Evolutionary conservation across 1,140 invertebrate species (phyloP).

Genomic region (Nylanderia fulva): DNA sequence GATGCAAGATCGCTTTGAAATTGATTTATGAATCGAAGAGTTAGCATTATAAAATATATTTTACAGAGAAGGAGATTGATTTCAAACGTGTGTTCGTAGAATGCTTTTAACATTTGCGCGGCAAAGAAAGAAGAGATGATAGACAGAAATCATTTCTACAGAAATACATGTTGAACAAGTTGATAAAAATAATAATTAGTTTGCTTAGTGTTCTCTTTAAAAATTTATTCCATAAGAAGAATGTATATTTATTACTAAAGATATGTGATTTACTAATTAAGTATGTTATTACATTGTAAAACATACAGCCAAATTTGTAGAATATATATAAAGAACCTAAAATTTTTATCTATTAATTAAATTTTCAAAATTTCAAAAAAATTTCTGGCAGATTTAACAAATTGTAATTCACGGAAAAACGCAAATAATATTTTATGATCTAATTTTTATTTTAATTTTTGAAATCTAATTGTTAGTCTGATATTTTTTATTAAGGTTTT

Average conservation of each 20-base stretch:
- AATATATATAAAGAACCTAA: not conserved
- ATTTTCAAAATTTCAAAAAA: not conserved
- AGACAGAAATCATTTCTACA: not conserved
- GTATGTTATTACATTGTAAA: not conserved
- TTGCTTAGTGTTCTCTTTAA: not conserved
- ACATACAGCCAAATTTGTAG: not conserved
- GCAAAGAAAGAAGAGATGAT: not conserved
- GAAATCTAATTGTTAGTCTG: not conserved
- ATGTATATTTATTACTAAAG: not conserved
- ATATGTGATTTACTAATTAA: not conserved
- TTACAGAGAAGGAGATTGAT: not conserved
- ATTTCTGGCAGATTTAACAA: not conserved
- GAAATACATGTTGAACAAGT: conserved; percentile 32
- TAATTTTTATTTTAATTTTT: not conserved
- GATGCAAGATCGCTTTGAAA: not conserved
- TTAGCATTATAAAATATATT: not conserved
- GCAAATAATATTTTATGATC: not conserved
- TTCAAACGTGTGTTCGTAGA: not conserved
- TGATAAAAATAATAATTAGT: not conserved
- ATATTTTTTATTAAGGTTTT: not conserved
- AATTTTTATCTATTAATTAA: not conserved
- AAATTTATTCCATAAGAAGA: conserved; percentile 14
- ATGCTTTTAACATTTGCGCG: not conserved
- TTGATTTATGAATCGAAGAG: not conserved
- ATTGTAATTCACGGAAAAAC: not conserved